phyloP scores from a whole-genome alignment of 2,888 invertebrate genomes.

The Cephonodes hylas region DNA sequence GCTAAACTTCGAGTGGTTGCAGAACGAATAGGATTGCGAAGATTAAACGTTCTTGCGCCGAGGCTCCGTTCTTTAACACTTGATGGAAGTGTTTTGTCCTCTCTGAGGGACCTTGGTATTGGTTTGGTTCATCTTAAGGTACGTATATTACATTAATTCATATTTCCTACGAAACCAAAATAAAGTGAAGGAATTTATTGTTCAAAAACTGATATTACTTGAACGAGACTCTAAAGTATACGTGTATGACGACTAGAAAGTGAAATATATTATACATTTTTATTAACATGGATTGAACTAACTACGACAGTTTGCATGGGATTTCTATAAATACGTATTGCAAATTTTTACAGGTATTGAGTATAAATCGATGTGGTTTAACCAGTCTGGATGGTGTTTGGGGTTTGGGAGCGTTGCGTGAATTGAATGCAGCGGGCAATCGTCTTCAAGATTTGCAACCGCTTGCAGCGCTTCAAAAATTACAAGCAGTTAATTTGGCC shows the following conservation, averaged over 20 bases:
- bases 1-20: constrained; percentile 84
- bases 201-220: too few species aligned
- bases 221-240: too few species aligned
- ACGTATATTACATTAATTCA: constrained; percentile 11
- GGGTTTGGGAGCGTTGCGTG: constrained; percentile 82
- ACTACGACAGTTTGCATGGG: too few species aligned
- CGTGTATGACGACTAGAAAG: too few species aligned
- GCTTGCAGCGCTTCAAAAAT: constrained; percentile 80
- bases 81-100: constrained; percentile 85
- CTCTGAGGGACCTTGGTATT: constrained; percentile 85
- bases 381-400: constrained; percentile 85
- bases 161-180: too few species aligned
- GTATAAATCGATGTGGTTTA: constrained; percentile 84
- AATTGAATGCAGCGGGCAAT: constrained; percentile 84
- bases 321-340: too few species aligned
- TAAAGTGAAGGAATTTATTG: too few species aligned
- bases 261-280: too few species aligned
- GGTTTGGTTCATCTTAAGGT: constrained; percentile 82
- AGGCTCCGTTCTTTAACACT: constrained; percentile 81
- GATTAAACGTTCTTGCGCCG: constrained; percentile 83
- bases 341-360: constrained; percentile 59
- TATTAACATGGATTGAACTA: too few species aligned
- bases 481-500: constrained; percentile 77
- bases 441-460: constrained; percentile 83
- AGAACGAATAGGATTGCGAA: constrained; percentile 83